Base-by-base conservation (phyloP, 1,140 invertebrate genomes). In the Brachionus manjavacas region DNA sequence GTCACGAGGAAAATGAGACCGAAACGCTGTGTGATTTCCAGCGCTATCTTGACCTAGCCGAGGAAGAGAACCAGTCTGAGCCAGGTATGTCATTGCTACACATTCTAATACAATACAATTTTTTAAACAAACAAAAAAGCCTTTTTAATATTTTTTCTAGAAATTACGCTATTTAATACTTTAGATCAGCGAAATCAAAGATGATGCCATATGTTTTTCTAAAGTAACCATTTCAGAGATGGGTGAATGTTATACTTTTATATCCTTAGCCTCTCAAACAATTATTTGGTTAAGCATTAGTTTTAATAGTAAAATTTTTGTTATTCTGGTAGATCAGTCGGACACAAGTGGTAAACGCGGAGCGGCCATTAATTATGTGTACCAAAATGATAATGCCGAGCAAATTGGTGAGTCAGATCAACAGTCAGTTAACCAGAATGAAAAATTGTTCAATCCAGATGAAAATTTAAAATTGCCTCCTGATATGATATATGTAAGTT, bases 11-110 rank as follows among this genome's bases (percentile, higher is more conserved):
- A 72, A 68, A 28, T 6, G 31, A 68, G 12, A 83, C 28, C 20
- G 81, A 83, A 83, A 23, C 41, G n/a, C 7, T 68, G 28, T 83
- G 81, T 39, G 81, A 83, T 8, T 39, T 64, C 9, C 41, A 83
- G 35, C 60, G 81, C 9, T 83, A 83, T 55, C 28, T 72, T n/a
- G 81, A 83, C 16, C 23, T 83, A 23, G 20, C 25, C 31, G 52
- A 64, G n/a, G 52, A 83, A 9, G 60, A 83, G 64, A 68, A 83
- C 20, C 8, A 28, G 9, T 11, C 20, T 25, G 49, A 80, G 6
- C 28, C 49, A 80, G 52, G 76, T 80, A 80, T 6, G 46, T 39
- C 35, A 39, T 46, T 1, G 31, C 28, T 20, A 23, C 12, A 76
- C 9, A 14, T 9, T 11, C 31, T 12, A 3, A 4, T 12, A 25